Percentiles rank a stretch among this genome's conserved stretches.
These are phyloP conservation scores for Lepisosteus oculatus DNA, from an alignment of 2,113 vertebrate genomes.

Conservation along the genomic window DNA sequence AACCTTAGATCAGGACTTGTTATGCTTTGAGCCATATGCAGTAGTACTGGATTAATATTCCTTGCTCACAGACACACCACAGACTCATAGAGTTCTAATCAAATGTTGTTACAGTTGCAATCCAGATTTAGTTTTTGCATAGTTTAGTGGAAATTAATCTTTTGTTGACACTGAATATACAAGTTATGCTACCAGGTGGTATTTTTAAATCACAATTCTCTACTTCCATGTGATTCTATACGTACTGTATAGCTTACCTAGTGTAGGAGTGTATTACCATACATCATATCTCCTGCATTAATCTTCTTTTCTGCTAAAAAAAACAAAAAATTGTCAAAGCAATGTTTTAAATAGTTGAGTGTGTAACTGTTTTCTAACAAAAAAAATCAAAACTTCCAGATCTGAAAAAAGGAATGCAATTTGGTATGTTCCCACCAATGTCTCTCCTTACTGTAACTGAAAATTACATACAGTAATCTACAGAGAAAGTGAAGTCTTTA, in stretches of 20 bases:
- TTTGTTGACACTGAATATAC: neutral
- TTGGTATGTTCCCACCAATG: too few relatives aligned
- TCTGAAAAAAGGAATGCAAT: too few relatives aligned
- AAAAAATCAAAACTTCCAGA: neutral
- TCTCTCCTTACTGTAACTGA: neutral
- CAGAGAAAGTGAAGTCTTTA: neutral
- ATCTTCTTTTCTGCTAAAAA: neutral
- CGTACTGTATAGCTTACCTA: neutral
- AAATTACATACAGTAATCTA: neutral
- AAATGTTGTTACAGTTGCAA: constrained; percentile 7
- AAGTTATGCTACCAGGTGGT: neutral
- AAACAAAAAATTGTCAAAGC: neutral
- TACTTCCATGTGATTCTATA: too few relatives aligned
- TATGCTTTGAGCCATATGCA: too few relatives aligned
- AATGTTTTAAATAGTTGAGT: too few relatives aligned
- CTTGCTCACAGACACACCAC: too few relatives aligned
- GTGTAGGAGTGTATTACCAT: neutral
- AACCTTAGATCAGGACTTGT: neutral
- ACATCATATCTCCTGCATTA: neutral
- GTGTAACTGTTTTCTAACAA: too few relatives aligned
- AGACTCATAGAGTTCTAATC: too few relatives aligned
- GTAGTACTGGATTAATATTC: too few relatives aligned
- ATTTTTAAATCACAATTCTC: neutral
- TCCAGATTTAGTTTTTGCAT: neutral
- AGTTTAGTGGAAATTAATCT: neutral